Evolutionary conservation across 2,113 vertebrate species (phyloP).

Genomic region (Cyprinodon tularosa): DNA sequence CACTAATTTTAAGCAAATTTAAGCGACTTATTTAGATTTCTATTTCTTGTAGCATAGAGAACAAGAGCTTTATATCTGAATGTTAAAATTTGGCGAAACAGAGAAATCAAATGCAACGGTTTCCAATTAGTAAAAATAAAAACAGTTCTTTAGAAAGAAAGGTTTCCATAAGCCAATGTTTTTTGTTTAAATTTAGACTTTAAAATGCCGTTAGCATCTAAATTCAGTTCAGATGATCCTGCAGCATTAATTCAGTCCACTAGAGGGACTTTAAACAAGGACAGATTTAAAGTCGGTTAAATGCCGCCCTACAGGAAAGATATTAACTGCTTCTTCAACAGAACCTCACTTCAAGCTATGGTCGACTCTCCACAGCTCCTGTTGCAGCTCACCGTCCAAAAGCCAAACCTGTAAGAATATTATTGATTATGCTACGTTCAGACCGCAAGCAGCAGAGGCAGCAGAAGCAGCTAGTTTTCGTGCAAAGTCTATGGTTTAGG

Average conservation of each 20-base stretch:
- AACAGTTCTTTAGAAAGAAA: background rate
- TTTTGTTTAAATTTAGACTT: background rate
- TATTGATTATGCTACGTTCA: background rate
- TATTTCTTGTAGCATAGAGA: background rate
- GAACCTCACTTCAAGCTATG: background rate
- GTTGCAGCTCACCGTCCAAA: conserved; percentile 16
- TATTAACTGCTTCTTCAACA: background rate
- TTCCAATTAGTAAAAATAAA: background rate
- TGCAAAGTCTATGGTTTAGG: too few relatives aligned
- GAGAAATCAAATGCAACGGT: background rate
- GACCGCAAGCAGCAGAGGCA: too few relatives aligned
- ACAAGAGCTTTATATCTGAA: background rate
- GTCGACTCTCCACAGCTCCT: conserved; percentile 1
- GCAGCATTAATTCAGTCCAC: background rate
- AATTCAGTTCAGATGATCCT: background rate
- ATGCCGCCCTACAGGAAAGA: background rate
- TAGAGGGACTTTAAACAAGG: too few relatives aligned
- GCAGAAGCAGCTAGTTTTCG: too few relatives aligned
- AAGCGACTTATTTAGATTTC: too few relatives aligned
- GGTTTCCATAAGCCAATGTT: background rate
- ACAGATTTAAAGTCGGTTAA: background rate
- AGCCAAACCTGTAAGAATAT: background rate
- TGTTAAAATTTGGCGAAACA: background rate
- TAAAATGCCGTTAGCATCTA: background rate
- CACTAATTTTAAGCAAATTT: too few relatives aligned